Conservation (phyloP, 2,113 vertebrate genomes). For the Mionectes macconnelli region DNA sequence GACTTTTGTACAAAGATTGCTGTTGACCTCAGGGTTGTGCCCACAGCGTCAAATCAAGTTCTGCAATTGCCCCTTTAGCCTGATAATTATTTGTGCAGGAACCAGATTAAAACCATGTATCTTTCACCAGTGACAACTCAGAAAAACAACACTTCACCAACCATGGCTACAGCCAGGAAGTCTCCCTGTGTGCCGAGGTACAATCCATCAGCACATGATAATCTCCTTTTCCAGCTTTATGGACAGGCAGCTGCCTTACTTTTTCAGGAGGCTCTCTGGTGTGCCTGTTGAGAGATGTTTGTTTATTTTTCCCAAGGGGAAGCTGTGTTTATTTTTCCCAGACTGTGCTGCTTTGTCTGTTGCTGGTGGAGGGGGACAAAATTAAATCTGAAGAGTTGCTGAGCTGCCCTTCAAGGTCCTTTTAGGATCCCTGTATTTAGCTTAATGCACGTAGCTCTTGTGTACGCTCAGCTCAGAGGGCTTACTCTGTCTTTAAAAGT, state of each 20-base stretch:
- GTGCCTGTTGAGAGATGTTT: not conserved
- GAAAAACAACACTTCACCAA: not conserved
- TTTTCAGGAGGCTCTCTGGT: not conserved
- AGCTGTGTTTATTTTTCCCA: not conserved
- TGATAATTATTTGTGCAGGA: not conserved
- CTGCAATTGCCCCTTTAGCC: not conserved
- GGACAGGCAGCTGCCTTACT: not conserved
- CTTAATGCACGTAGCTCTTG: not conserved
- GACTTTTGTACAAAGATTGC: not conserved
- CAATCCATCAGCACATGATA: not conserved
- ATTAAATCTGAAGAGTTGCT: not conserved
- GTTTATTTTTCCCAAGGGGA: not conserved
- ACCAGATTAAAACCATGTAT: not conserved
- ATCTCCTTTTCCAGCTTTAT: not conserved
- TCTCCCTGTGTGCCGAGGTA: not conserved
- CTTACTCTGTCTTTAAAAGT: not conserved
- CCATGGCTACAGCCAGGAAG: not conserved
- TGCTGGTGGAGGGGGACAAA: not conserved
- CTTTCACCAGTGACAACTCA: not conserved
- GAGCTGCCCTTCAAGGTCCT: not conserved
- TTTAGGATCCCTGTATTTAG: not conserved
- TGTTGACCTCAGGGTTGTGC: not conserved
- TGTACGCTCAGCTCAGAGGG: not conserved
- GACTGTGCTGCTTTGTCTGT: not conserved
- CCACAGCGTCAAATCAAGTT: not conserved